Percentiles rank a stretch among this genome's conserved stretches.
These are phyloP conservation scores for Zaprionus nigranus DNA, from an alignment of 1,140 invertebrate genomes.

Conservation along the genomic window DNA sequence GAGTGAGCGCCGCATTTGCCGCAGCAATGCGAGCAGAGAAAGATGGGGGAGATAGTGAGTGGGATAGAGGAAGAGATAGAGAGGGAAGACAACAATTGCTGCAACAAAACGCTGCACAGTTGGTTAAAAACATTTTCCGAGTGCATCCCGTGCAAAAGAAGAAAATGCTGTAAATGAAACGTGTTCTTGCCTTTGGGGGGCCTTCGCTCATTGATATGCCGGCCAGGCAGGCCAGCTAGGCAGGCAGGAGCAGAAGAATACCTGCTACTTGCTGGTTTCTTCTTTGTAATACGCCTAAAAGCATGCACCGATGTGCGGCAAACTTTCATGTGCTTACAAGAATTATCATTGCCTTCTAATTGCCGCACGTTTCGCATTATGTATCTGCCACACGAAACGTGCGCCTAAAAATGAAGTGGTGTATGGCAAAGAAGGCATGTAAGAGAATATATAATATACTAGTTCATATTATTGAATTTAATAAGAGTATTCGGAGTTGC, in stretches of 20 bases:
- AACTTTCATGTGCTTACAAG: constrained; percentile 15
- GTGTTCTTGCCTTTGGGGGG: constrained; percentile 1
- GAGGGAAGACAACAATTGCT: not conserved
- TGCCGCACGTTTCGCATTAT: constrained; percentile 44
- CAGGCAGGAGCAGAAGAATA: not conserved
- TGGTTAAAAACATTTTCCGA: constrained; percentile 25
- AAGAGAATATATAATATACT: too few relatives aligned
- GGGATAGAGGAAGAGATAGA: not conserved
- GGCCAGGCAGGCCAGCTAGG: not conserved
- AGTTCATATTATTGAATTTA: too few relatives aligned
- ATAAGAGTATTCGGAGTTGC: too few relatives aligned
- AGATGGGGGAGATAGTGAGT: too few relatives aligned
- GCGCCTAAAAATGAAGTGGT: not conserved
- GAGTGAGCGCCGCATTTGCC: constrained; percentile 32
- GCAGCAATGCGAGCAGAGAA: constrained; percentile 5
- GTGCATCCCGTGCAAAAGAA: not conserved
- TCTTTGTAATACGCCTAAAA: constrained; percentile 35
- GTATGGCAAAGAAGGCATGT: not conserved
- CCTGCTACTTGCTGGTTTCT: not conserved
- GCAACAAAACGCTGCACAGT: constrained; percentile 26
- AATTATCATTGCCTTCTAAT: constrained; percentile 49
- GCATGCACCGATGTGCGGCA: constrained; percentile 19
- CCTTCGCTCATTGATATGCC: constrained; percentile 42
- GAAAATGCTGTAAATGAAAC: constrained; percentile 33
- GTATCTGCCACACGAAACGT: constrained; percentile 24